Percentiles rank a stretch among this genome's conserved stretches.
Evolutionary conservation across 2,888 invertebrate genomes (phyloP).

Genomic region (Bibio marci): DNA sequence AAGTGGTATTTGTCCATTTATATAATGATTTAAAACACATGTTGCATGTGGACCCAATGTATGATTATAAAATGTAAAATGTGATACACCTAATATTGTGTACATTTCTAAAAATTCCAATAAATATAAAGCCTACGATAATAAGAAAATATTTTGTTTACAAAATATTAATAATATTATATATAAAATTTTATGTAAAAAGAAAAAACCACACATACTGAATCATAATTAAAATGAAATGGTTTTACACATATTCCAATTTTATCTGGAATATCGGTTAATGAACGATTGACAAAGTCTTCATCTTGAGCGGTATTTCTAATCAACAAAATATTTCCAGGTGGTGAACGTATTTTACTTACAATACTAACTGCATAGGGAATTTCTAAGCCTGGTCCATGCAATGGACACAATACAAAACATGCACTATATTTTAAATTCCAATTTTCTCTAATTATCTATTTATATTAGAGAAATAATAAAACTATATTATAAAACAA

Average conservation of each 20-base stretch:
- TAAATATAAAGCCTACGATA: conserved; percentile 50
- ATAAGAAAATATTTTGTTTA: not conserved
- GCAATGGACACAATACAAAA: conserved; percentile 67
- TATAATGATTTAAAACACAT: conserved; percentile 54
- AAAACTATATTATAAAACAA: conserved; percentile 6
- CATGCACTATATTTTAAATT: conserved; percentile 83
- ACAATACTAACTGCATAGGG: conserved; percentile 58
- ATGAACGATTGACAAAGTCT: conserved; percentile 19
- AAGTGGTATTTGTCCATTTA: conserved; percentile 9
- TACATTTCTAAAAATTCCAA: conserved; percentile 83
- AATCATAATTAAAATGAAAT: conserved; percentile 73
- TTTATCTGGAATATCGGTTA: conserved; percentile 29
- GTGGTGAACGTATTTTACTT: conserved; percentile 37
- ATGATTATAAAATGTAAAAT: conserved; percentile 84
- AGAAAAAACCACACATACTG: conserved; percentile 31
- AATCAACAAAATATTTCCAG: conserved; percentile 46
- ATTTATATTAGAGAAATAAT: conserved; percentile 11
- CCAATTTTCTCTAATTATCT: conserved; percentile 86
- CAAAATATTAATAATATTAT: not conserved
- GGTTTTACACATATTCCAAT: conserved; percentile 80
- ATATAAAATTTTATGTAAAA: not conserved
- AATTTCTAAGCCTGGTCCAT: conserved; percentile 35
- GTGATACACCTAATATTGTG: conserved; percentile 62
- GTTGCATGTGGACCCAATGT: conserved; percentile 63
- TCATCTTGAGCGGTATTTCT: conserved; percentile 36